Conservation (phyloP, 1,140 invertebrate genomes). For the Drosophila orena region DNA sequence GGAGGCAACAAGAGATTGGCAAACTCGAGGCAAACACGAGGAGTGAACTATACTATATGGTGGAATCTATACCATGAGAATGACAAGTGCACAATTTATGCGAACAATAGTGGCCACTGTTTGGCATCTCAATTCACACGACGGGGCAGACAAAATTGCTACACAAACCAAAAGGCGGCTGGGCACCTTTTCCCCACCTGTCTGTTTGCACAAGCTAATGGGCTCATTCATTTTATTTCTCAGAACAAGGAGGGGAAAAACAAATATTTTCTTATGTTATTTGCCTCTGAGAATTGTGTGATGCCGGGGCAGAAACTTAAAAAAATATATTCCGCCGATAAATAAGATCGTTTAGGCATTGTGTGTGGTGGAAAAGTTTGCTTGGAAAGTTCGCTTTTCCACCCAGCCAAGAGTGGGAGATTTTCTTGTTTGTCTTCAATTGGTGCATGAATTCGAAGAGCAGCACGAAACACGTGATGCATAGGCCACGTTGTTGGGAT, state of each 20-base stretch:
- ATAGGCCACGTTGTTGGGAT: neutral
- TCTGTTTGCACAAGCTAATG: conserved; percentile 55
- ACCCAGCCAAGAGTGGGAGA: conserved; percentile 3
- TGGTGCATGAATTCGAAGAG: conserved; percentile 31
- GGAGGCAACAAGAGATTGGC: conserved; percentile 11
- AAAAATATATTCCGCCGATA: conserved; percentile 6
- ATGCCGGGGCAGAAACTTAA: neutral
- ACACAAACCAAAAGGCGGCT: conserved; percentile 8
- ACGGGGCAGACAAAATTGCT: conserved; percentile 13
- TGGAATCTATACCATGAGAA: conserved; percentile 40
- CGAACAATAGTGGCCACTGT: conserved; percentile 27
- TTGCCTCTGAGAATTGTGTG: conserved; percentile 14
- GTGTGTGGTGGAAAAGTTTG: conserved; percentile 8
- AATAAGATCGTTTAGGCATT: conserved; percentile 10
- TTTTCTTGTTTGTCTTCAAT: conserved; percentile 54
- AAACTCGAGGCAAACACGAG: conserved; percentile 5
- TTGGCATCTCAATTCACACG: conserved; percentile 32
- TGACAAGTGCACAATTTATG: conserved; percentile 26
- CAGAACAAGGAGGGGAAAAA: conserved; percentile 14
- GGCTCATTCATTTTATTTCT: conserved; percentile 47
- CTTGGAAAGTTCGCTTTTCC: conserved; percentile 5
- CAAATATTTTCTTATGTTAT: conserved; percentile 19
- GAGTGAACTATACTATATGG: neutral
- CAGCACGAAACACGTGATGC: conserved; percentile 18
- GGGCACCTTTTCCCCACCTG: conserved; percentile 15